Conservation (phyloP, 2,113 vertebrate species). For the Bufo bufo region DNA sequence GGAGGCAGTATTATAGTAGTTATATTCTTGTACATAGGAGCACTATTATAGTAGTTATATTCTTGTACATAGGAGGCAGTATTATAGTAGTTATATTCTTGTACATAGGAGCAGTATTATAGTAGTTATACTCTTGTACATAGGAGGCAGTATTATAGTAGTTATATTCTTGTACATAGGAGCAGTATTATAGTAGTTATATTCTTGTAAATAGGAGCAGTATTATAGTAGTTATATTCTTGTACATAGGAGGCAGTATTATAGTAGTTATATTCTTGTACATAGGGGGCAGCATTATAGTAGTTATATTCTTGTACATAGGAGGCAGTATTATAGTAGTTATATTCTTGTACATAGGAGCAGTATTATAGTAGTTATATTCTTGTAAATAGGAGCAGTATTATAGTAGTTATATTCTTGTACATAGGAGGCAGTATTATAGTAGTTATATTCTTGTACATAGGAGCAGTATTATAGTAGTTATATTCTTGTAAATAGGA, state of each 20-base stretch:
- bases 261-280: too few relatives aligned
- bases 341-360: not conserved
- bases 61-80: not conserved
- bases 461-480: not conserved
- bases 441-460: constrained; percentile 7
- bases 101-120: not conserved
- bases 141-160: too few relatives aligned
- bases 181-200: not conserved
- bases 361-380: not conserved
- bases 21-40: not conserved
- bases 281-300: too few relatives aligned
- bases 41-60: not conserved
- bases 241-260: too few relatives aligned
- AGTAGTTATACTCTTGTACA: not conserved
- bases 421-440: not conserved
- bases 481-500: not conserved
- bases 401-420: not conserved
- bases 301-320: too few relatives aligned
- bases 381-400: not conserved
- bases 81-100: constrained; percentile 7
- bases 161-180: not conserved
- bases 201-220: not conserved
- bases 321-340: not conserved
- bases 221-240: not conserved
- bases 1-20: not conserved